Base-by-base conservation (phyloP, 2,113 vertebrate genomes). In the Sapajus apella region DNA sequence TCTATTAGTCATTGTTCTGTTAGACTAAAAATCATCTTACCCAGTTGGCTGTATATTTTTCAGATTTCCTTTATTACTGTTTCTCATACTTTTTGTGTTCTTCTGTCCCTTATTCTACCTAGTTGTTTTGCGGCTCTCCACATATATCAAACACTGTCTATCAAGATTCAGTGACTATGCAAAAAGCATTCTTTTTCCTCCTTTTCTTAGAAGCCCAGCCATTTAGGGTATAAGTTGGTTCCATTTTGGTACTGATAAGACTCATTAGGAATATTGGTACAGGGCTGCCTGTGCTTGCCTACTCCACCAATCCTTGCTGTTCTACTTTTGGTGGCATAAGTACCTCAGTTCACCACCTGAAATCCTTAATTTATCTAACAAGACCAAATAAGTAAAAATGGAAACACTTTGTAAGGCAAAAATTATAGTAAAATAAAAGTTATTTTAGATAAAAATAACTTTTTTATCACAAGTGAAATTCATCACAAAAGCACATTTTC, bases 361-460 rank as follows among this genome's bases (percentile, higher is more conserved):
- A 84, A 73, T 73, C 30, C 37, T 80, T 87, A 52, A 45, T 52
- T 86, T 90, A 61, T 47, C 30, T 75, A 70, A 86, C 14, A 93
- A 80, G 56, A 90, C 37, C 56, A 94, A 87, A 58, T 93, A 82
- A 16, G 27, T 76, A 50, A 79, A 87, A 84, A 68, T 61, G 87
- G 73, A 92, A 68, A 81, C 9, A 81, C n/a, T 5, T 61, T 21
- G 11, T 75, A 93, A 92, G 75, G 70, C 77, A 77, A 72, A 79
- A 92, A 96, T 91, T 13, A 27, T 70, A 72, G 16, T 76, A 32
- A 58, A 73, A 80, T 96, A 86, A 84, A 90, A 95, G 37, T 61
- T 14, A 81, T 70, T 70, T 77, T 95, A 73, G 83, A 37, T 87
- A 91, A 90, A 96, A 95, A 81, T 58, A 86, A n/a, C n/a, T n/a